These are phyloP conservation scores for Scomber colias DNA, from an alignment of 2,113 vertebrate genomes.

Conservation along the genomic window DNA sequence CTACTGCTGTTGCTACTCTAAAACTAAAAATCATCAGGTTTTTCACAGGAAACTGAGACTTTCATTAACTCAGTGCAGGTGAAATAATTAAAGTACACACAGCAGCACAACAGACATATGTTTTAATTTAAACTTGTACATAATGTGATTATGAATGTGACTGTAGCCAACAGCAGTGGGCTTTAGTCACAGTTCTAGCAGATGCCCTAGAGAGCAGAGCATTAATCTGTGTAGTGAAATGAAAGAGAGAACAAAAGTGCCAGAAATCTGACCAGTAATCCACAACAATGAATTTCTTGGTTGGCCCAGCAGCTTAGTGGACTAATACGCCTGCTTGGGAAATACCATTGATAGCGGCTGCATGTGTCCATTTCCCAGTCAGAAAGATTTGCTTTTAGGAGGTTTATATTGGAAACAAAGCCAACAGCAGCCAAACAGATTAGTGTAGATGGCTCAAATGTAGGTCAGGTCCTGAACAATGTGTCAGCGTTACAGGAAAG, in stretches of 20 bases:
- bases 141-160: slow-evolving; percentile 7
- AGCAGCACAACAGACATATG: background rate
- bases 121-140: slow-evolving; percentile 10
- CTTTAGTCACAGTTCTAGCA: slow-evolving; percentile 5
- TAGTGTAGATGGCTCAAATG: slow-evolving; percentile 62
- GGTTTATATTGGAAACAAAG: slow-evolving; percentile 55
- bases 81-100: background rate
- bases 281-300: slow-evolving; percentile 71
- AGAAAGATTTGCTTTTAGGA: slow-evolving; percentile 66
- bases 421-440: slow-evolving; percentile 53
- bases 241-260: slow-evolving; percentile 52
- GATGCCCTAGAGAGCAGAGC: slow-evolving; percentile 23
- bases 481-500: slow-evolving; percentile 35
- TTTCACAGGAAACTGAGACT: background rate
- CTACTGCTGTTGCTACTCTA: background rate
- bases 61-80: background rate
- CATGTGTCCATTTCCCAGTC: slow-evolving; percentile 62
- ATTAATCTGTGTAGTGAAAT: slow-evolving; percentile 46
- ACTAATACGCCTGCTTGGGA: slow-evolving; percentile 67
- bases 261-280: slow-evolving; percentile 70
- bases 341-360: slow-evolving; percentile 59
- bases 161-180: background rate
- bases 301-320: slow-evolving; percentile 64
- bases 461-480: slow-evolving; percentile 60
- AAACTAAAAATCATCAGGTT: background rate